A percentile compares a stretch with the other conserved stretches of the same genome.
Conservation (phyloP, 2,888 invertebrate species). For the Acrobasis suavella region DNA sequence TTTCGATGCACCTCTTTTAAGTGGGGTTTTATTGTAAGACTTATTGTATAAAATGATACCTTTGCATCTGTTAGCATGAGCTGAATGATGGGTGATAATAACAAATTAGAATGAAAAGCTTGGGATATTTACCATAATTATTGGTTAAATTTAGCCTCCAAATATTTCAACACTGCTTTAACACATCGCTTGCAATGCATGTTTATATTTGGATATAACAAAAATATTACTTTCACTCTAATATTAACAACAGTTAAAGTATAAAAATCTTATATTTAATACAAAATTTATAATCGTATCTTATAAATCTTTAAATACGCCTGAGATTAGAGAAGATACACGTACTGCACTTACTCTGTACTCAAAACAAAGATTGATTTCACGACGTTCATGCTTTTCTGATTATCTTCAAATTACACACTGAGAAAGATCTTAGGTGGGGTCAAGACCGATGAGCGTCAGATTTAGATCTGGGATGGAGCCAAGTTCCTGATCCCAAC, state of each 20-base stretch:
- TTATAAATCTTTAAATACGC: no score
- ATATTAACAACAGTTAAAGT: no score
- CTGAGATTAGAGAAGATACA: neutral
- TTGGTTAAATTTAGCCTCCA: no score
- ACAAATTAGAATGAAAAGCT: no score
- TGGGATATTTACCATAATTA: no score
- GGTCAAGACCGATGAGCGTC: slow-evolving; percentile 69
- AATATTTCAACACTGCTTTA: no score
- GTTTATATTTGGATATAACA: no score
- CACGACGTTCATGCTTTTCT: neutral
- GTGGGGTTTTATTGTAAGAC: slow-evolving; percentile 37
- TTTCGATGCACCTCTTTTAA: slow-evolving; percentile 45
- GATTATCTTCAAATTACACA: slow-evolving; percentile 46
- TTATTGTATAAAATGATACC: slow-evolving; percentile 17
- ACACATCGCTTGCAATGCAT: no score
- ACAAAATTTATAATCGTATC: no score
- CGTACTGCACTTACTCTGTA: neutral
- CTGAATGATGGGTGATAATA: neutral
- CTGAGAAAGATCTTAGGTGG: slow-evolving; percentile 60
- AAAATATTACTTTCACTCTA: no score
- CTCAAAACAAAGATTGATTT: neutral
- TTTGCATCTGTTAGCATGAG: slow-evolving; percentile 1
- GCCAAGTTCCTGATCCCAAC: slow-evolving; percentile 62
- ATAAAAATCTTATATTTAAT: no score
- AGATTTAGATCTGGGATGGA: slow-evolving; percentile 69